Percentiles rank a stretch among this genome's conserved stretches.
Evolutionary conservation across 2,888 invertebrate species (phyloP).

Genomic region (Harpalus rufipes): DNA sequence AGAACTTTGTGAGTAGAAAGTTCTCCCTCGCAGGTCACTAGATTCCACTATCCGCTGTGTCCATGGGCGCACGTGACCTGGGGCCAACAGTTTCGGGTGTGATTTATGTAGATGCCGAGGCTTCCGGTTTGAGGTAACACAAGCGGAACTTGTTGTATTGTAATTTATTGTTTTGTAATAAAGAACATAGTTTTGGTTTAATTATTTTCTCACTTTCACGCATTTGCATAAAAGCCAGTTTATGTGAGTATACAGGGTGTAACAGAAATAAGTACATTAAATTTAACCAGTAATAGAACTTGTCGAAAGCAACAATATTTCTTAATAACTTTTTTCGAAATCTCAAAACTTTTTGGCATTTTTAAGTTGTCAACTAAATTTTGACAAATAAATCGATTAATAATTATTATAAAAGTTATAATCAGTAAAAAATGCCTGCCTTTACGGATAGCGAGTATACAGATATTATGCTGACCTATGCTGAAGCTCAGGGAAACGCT

Average conservation of each 20-base stretch:
- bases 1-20: slow-evolving; percentile 28
- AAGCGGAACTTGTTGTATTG: neutral
- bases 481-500: no score
- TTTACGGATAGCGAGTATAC: no score
- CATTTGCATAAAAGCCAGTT: neutral
- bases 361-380: no score
- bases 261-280: no score
- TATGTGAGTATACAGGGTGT: neutral
- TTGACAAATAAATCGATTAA: no score
- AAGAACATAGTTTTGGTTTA: neutral
- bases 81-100: neutral
- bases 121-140: slow-evolving; percentile 9
- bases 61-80: slow-evolving; percentile 10
- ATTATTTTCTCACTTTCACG: neutral
- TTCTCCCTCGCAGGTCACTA: slow-evolving; percentile 19
- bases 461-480: no score
- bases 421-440: no score
- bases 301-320: neutral
- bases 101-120: slow-evolving; percentile 31
- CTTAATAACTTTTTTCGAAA: no score
- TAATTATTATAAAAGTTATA: no score
- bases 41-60: neutral
- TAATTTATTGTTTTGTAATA: slow-evolving; percentile 17
- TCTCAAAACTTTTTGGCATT: no score
- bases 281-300: no score